Evolutionary conservation across 2,113 vertebrate genomes (phyloP).

Genomic region (Tachuris rubrigastra): DNA sequence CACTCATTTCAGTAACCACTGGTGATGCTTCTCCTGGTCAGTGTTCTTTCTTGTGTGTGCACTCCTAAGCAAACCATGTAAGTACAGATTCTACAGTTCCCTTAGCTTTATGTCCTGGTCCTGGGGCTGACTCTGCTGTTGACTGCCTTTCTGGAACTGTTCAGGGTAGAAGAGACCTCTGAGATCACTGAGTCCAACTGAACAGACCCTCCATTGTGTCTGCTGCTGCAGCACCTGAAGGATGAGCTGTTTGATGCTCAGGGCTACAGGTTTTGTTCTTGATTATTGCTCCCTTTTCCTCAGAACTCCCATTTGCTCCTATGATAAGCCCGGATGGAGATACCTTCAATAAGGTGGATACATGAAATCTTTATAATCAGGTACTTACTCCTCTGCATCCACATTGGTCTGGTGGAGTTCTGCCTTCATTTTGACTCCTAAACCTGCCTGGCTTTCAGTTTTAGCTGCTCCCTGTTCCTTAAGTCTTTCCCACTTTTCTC

Average conservation of each 20-base stretch:
- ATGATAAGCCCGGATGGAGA: neutral
- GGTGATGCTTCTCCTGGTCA: neutral
- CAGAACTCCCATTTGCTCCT: neutral
- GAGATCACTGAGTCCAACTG: neutral
- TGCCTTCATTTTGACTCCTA: neutral
- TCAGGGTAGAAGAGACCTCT: neutral
- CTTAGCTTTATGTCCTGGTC: neutral
- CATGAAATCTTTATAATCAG: neutral
- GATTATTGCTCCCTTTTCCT: neutral
- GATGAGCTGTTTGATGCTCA: rapidly evolving
- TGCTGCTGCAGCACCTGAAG: neutral
- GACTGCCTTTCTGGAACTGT: neutral
- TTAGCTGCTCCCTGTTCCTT: neutral
- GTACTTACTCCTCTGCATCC: neutral
- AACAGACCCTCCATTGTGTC: neutral
- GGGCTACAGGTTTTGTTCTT: neutral
- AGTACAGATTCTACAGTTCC: neutral
- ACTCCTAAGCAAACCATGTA: neutral
- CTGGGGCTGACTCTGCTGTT: neutral
- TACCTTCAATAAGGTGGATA: neutral
- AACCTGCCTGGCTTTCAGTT: neutral
- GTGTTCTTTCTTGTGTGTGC: neutral
- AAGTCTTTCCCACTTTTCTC: neutral
- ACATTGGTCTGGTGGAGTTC: neutral
- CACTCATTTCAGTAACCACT: neutral